Evolutionary conservation across 2,113 vertebrate species (phyloP).

Genomic region (Ailuropoda melanoleuca): DNA sequence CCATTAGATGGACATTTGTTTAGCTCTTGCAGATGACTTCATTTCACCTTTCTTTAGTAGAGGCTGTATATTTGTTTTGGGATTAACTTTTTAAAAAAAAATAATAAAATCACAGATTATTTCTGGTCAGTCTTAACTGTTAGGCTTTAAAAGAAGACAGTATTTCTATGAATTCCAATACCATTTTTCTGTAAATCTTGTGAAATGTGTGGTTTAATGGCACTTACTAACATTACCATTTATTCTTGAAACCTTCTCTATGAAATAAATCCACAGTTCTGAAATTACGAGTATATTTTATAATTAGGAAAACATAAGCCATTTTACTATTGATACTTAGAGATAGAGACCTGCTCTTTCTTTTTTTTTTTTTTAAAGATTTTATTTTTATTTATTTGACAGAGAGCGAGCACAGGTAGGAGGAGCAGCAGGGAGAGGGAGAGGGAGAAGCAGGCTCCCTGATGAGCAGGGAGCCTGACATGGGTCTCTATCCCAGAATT

Average conservation of each 20-base stretch:
- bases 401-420: too few relatives aligned
- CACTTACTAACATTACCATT: neutral
- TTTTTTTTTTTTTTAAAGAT: neutral
- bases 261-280: neutral
- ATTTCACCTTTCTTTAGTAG: neutral
- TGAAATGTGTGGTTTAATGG: constrained; percentile 5
- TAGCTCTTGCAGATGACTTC: neutral
- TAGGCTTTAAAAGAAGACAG: neutral
- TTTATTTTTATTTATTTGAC: too few relatives aligned
- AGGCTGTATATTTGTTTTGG: neutral
- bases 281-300: constrained; percentile 13
- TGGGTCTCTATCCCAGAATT: too few relatives aligned
- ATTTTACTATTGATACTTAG: constrained; percentile 27
- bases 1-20: neutral
- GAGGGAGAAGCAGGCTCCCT: too few relatives aligned
- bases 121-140: neutral
- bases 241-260: neutral
- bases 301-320: constrained; percentile 14
- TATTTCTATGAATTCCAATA: constrained; percentile 5
- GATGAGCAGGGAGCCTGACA: too few relatives aligned
- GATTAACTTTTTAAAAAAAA: neutral
- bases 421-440: too few relatives aligned
- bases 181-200: neutral
- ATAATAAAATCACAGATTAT: neutral
- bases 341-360: constrained; percentile 28